Evolutionary conservation across 2,113 vertebrate species (phyloP).

Genomic region (Grantiella picta): DNA sequence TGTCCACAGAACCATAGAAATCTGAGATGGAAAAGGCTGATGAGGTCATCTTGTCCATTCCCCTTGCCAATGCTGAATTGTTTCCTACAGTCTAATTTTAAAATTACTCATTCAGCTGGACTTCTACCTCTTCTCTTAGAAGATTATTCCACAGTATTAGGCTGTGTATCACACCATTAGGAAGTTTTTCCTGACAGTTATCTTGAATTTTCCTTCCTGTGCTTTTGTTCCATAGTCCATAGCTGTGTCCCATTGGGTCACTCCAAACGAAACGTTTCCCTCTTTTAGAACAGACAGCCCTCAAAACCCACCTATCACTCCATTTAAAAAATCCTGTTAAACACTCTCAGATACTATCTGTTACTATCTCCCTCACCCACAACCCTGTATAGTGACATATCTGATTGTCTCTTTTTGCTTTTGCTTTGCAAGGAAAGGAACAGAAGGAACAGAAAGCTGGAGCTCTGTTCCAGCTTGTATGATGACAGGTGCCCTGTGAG

Average conservation of each 20-base stretch:
- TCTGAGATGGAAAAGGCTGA: slow-evolving; percentile 48
- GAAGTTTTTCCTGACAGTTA: slow-evolving; percentile 33
- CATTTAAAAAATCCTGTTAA: neutral
- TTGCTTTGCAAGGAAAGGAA: neutral
- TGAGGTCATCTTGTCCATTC: slow-evolving; percentile 53
- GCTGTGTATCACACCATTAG: neutral
- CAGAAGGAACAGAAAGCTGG: neutral
- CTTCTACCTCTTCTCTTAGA: slow-evolving; percentile 29
- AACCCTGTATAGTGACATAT: neutral
- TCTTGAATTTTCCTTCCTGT: slow-evolving; percentile 48
- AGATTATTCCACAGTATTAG: slow-evolving; percentile 44
- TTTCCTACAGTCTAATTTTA: slow-evolving; percentile 52
- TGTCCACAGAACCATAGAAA: slow-evolving; percentile 38
- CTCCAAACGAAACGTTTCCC: neutral
- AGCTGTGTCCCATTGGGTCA: neutral
- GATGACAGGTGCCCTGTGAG: neutral
- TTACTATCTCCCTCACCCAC: neutral
- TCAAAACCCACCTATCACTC: neutral
- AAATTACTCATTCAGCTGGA: slow-evolving; percentile 46
- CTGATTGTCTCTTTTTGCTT: neutral
- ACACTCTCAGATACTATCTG: neutral
- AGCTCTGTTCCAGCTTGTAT: neutral
- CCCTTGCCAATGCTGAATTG: slow-evolving; percentile 34
- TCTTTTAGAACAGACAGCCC: neutral
- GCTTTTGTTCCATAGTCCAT: neutral